These are phyloP conservation scores for Drosophila hydei DNA, from an alignment of 1,140 invertebrate genomes.

Conservation along the genomic window DNA sequence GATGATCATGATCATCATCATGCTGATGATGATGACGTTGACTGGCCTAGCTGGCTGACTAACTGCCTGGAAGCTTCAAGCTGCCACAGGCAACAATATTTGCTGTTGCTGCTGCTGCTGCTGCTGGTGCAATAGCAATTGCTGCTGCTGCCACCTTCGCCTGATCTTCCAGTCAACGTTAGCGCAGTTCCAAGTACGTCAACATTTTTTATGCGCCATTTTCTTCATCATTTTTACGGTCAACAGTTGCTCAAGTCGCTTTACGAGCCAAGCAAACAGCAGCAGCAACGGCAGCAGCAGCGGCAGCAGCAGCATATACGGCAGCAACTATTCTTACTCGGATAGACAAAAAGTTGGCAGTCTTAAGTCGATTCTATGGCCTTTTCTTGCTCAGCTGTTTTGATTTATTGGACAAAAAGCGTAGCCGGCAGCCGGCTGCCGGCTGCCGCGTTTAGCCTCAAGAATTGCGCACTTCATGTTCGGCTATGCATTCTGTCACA, in stretches of 20 bases:
- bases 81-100: conserved; percentile 68
- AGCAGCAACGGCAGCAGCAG: conserved; percentile 4
- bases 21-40: conserved; percentile 40
- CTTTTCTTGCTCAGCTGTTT: conserved; percentile 37
- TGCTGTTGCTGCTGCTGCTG: conserved; percentile 42
- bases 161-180: conserved; percentile 29
- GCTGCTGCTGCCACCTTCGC: conserved; percentile 24
- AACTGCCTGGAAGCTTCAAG: conserved; percentile 31
- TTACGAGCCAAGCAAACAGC: conserved; percentile 34
- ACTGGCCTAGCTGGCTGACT: conserved; percentile 11
- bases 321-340: conserved; percentile 17
- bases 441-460: conserved; percentile 67
- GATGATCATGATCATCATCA: conserved; percentile 27
- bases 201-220: conserved; percentile 73
- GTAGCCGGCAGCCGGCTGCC: conserved; percentile 72
- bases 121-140: conserved; percentile 29
- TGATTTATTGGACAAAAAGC: conserved; percentile 76
- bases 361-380: conserved; percentile 48
- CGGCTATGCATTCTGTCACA: conserved; percentile 1
- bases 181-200: conserved; percentile 44
- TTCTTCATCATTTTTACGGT: conserved; percentile 60
- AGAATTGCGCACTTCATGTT: conserved; percentile 24
- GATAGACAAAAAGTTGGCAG: conserved; percentile 35
- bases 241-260: conserved; percentile 53
- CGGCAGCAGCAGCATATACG: conserved; percentile 7